A percentile compares a stretch with the other conserved stretches of the same genome.
phyloP scores from a whole-genome alignment of 2,888 invertebrate genomes.

The Sthenelais limicola region DNA sequence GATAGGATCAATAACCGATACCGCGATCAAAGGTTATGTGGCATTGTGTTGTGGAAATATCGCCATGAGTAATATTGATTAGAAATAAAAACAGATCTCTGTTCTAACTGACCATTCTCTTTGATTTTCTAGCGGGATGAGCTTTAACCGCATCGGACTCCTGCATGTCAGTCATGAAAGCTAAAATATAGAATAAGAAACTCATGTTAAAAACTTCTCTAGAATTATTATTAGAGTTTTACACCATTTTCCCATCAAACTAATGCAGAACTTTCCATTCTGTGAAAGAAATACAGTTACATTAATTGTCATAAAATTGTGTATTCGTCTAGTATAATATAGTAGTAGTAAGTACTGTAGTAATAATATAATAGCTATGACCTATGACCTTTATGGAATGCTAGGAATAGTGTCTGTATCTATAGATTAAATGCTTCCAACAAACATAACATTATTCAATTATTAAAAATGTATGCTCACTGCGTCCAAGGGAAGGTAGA shows the following conservation, averaged over 20 bases:
- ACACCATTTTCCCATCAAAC: background rate
- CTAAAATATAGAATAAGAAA: slow-evolving; percentile 51
- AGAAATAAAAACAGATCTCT: background rate
- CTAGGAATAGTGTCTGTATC: no score
- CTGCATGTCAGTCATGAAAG: slow-evolving; percentile 64
- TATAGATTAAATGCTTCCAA: no score
- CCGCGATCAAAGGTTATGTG: background rate
- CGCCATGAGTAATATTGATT: background rate
- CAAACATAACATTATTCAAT: background rate
- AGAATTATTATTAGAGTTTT: slow-evolving; percentile 4
- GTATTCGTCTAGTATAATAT: no score
- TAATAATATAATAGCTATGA: no score
- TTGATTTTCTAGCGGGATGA: slow-evolving; percentile 58
- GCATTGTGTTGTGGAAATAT: background rate
- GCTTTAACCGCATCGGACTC: slow-evolving; percentile 60
- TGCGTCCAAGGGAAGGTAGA: slow-evolving; percentile 60
- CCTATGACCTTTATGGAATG: no score
- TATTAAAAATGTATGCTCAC: slow-evolving; percentile 50
- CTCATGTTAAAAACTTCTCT: background rate
- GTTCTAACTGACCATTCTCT: no score
- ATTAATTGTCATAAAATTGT: no score
- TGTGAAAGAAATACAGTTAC: background rate
- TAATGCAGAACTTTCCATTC: background rate
- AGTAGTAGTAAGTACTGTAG: no score
- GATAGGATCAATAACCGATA: no score